phyloP scores from a whole-genome alignment of 2,888 invertebrate genomes.

The Taphrorychus bicolor region DNA sequence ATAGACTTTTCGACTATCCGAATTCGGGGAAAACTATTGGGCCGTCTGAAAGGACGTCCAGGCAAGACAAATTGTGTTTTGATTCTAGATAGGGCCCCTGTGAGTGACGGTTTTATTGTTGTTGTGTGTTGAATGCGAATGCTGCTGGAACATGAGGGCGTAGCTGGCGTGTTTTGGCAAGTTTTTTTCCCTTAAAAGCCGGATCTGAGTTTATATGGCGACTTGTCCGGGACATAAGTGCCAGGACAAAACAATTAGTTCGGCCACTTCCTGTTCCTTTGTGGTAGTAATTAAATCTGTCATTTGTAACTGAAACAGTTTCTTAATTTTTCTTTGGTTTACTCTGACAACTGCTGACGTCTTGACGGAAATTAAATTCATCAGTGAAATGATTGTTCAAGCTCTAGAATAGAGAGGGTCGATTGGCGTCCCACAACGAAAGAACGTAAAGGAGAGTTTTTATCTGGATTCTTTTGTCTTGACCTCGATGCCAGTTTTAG shows the following conservation, averaged over 20 bases:
- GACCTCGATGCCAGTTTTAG: no score
- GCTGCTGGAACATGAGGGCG: not conserved
- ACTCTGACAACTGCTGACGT: conserved; percentile 22
- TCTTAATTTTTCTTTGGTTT: not conserved
- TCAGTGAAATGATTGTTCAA: conserved; percentile 44
- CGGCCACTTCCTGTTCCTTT: not conserved
- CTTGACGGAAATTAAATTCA: conserved; percentile 44
- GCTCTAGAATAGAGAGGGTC: conserved; percentile 6
- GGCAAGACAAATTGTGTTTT: conserved; percentile 26
- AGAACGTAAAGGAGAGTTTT: not conserved
- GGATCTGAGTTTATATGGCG: not conserved
- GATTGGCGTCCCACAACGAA: conserved; percentile 2
- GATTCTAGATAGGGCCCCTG: conserved; percentile 6
- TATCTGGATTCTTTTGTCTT: no score
- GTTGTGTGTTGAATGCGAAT: not conserved
- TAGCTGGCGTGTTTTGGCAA: no score
- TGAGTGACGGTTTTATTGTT: conserved; percentile 18
- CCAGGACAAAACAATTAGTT: conserved; percentile 26
- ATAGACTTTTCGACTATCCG: conserved; percentile 28
- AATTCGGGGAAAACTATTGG: conserved; percentile 17
- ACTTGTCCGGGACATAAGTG: not conserved
- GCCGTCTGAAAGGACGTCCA: conserved; percentile 14
- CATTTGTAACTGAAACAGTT: not conserved
- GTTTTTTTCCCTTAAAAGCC: no score
- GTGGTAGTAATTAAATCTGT: conserved; percentile 15